phyloP scores from a whole-genome alignment of 2,888 invertebrate species.

The Merodon equestris region DNA sequence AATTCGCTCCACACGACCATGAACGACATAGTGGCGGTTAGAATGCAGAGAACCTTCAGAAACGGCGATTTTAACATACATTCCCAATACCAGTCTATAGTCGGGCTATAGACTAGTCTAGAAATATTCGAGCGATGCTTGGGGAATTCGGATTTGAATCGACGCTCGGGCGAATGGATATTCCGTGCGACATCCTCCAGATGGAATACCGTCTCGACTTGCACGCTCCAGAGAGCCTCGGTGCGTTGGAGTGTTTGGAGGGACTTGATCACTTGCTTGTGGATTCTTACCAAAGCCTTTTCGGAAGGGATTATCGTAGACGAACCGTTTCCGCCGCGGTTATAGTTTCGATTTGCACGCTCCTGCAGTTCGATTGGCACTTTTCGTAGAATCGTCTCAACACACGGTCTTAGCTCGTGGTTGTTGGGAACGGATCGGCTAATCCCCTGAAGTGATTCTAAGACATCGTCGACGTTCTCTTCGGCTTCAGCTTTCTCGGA shows the following conservation, averaged over 20 bases:
- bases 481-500: constrained; percentile 98
- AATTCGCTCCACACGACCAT: constrained; percentile 99
- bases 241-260: constrained; percentile 95
- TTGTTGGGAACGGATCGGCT: constrained; percentile 87
- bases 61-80: constrained; percentile 89
- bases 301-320: constrained; percentile 86
- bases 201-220: constrained; percentile 88
- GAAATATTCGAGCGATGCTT: constrained; percentile 81
- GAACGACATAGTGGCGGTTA: constrained; percentile 88
- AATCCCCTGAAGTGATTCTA: constrained; percentile 93
- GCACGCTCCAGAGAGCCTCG: constrained; percentile 94
- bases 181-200: constrained; percentile 94
- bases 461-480: constrained; percentile 95
- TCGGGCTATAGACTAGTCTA: constrained; percentile 83
- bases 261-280: constrained; percentile 94
- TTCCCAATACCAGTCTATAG: constrained; percentile 97
- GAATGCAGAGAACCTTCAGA: constrained; percentile 85
- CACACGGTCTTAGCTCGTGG: constrained; percentile 87
- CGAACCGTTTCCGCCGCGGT: constrained; percentile 79
- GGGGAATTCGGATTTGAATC: constrained; percentile 86
- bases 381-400: constrained; percentile 94
- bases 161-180: constrained; percentile 80
- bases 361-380: constrained; percentile 89
- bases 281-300: constrained; percentile 92
- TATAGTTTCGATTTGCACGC: constrained; percentile 83